phyloP scores from a whole-genome alignment of 2,888 invertebrate species.

The Thumatha senex region DNA sequence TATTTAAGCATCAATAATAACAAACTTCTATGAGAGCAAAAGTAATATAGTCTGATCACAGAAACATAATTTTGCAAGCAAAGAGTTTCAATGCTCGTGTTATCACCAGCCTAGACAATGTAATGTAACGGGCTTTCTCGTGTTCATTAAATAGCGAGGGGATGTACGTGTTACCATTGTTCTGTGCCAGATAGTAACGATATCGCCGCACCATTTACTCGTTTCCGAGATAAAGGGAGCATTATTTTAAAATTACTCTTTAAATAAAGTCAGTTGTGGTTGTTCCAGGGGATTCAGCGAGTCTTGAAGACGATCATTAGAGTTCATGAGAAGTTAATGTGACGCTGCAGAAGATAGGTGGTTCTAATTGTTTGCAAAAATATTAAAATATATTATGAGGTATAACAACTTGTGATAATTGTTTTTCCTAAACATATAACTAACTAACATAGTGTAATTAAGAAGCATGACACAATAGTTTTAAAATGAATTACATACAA shows the following conservation, averaged over 20 bases:
- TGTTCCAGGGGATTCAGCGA: constrained; percentile 20
- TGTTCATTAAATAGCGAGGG: constrained; percentile 60
- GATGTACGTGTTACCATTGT: constrained; percentile 56
- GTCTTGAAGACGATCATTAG: constrained; percentile 23
- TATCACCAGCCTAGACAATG: constrained; percentile 28
- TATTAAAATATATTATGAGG: constrained; percentile 9
- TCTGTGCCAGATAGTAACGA: constrained; percentile 58
- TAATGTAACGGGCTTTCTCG: constrained; percentile 45
- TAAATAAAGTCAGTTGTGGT: constrained; percentile 22
- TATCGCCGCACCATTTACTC: constrained; percentile 62
- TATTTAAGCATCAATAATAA: neutral
- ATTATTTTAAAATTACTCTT: constrained; percentile 46
- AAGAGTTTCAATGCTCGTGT: constrained; percentile 27
- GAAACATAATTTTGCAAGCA: constrained; percentile 22
- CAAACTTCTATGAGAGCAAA: constrained; percentile 12
- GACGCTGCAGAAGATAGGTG: constrained; percentile 6
- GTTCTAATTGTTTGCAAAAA: constrained; percentile 20
- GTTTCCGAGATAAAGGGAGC: constrained; percentile 62
- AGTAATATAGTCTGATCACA: constrained; percentile 18
- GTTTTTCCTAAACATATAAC: constrained; percentile 6
- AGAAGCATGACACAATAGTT: neutral
- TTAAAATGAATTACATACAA: too few species aligned
- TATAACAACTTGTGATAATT: constrained; percentile 11
- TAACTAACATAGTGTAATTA: too few species aligned
- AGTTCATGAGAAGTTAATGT: constrained; percentile 28